phyloP scores from a whole-genome alignment of 2,113 vertebrate species.

The Poecilia latipinna region DNA sequence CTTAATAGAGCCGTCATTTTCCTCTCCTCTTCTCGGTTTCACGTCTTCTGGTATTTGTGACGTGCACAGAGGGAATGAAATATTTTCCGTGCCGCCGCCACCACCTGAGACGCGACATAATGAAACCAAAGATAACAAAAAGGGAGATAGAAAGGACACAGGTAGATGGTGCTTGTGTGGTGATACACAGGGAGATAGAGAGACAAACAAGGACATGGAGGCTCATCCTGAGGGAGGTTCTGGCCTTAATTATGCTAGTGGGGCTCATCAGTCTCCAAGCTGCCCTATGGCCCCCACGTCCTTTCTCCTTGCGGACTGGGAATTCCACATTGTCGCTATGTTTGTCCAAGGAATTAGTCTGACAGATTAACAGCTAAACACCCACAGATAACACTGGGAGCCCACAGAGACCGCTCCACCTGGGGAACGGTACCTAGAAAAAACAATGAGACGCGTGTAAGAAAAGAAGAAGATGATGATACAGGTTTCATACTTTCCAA shows the following conservation, averaged over 20 bases:
- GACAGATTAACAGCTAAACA: slow-evolving; percentile 80
- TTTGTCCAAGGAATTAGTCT: slow-evolving; percentile 76
- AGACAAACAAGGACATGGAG: slow-evolving; percentile 36
- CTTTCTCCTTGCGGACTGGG: slow-evolving; percentile 62
- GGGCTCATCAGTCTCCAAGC: slow-evolving; percentile 79
- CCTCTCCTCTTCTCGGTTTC: slow-evolving; percentile 1
- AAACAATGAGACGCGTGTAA: slow-evolving; percentile 4
- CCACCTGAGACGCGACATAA: slow-evolving; percentile 39
- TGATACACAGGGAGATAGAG: slow-evolving; percentile 33
- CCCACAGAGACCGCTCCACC: slow-evolving; percentile 53
- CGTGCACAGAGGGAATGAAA: slow-evolving; percentile 30
- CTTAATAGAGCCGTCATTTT: slow-evolving; percentile 4
- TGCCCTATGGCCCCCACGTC: slow-evolving; percentile 66
- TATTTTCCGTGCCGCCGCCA: slow-evolving; percentile 3
- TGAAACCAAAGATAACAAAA: slow-evolving; percentile 38
- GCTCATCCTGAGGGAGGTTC: slow-evolving; percentile 63
- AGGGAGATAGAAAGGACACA: slow-evolving; percentile 34
- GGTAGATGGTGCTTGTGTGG: slow-evolving; percentile 35
- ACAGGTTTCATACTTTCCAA: slow-evolving; percentile 27
- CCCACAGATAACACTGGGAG: slow-evolving; percentile 67
- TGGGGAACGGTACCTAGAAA: slow-evolving; percentile 52
- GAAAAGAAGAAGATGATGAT: slow-evolving; percentile 5
- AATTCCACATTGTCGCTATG: slow-evolving; percentile 65
- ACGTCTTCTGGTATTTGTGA: slow-evolving; percentile 26
- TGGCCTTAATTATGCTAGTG: slow-evolving; percentile 80